Conservation (phyloP, 2,888 invertebrate species). For the Ypsolopha sequella region DNA sequence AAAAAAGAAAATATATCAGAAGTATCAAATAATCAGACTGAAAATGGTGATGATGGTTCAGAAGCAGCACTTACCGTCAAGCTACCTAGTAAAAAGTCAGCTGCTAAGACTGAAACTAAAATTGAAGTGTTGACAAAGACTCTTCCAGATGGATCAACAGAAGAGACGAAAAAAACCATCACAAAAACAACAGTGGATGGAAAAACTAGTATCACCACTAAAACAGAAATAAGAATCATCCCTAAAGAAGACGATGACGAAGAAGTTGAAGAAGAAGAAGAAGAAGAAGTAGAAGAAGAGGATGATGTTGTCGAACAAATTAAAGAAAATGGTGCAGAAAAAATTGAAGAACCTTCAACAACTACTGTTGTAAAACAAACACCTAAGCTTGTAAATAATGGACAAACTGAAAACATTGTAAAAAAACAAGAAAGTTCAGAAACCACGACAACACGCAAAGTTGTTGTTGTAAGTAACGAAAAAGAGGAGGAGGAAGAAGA, state of each 20-base stretch:
- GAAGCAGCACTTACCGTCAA: constrained; percentile 49
- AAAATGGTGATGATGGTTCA: constrained; percentile 42
- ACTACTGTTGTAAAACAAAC: background rate
- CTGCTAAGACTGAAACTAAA: constrained; percentile 54
- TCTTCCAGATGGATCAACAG: constrained; percentile 48
- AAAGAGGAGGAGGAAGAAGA: constrained; percentile 25
- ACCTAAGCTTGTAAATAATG: background rate
- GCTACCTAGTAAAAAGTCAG: constrained; percentile 47
- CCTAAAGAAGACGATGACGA: constrained; percentile 39
- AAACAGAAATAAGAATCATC: constrained; percentile 50
- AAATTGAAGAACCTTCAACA: background rate
- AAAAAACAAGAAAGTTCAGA: constrained; percentile 46
- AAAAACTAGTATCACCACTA: constrained; percentile 51
- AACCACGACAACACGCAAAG: constrained; percentile 41
- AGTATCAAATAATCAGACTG: constrained; percentile 21
- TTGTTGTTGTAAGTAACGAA: constrained; percentile 29
- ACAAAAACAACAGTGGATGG: constrained; percentile 58
- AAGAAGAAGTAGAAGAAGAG: constrained; percentile 35
- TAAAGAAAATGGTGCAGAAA: constrained; percentile 23
- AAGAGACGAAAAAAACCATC: constrained; percentile 56
- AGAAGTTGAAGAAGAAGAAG: constrained; percentile 22
- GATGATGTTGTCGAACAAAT: background rate
- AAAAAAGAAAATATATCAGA: constrained; percentile 36
- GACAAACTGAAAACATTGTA: constrained; percentile 18
- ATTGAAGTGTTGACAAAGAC: constrained; percentile 50